Conservation (phyloP, 1,140 invertebrate species). For the Trachelipus rathkii region DNA sequence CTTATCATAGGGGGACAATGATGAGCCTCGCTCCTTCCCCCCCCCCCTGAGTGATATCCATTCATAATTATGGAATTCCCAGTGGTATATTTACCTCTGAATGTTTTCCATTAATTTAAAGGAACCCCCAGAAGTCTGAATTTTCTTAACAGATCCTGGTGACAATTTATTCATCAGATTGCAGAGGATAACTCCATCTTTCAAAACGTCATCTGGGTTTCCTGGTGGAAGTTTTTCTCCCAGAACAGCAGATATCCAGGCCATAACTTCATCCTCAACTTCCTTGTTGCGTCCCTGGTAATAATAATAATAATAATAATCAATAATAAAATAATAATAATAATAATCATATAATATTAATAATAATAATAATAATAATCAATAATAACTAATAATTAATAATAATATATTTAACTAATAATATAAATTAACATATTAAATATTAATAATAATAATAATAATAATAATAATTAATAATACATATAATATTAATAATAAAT, state of each 20-base stretch:
- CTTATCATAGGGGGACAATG: no score
- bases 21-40: no score
- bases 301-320: background rate
- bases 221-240: slow-evolving; percentile 79
- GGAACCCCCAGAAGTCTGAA: slow-evolving; percentile 90
- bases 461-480: no score
- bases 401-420: background rate
- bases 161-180: slow-evolving; percentile 90
- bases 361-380: background rate
- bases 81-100: slow-evolving; percentile 61
- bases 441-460: no score
- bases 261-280: slow-evolving; percentile 81
- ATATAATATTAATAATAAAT: no score
- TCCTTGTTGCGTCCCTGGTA: slow-evolving; percentile 81
- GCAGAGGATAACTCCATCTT: slow-evolving; percentile 87
- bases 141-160: slow-evolving; percentile 93
- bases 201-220: slow-evolving; percentile 84
- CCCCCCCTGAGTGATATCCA: no score
- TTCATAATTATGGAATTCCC: background rate
- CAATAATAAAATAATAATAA: background rate
- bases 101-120: slow-evolving; percentile 99
- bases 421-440: background rate
- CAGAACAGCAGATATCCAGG: slow-evolving; percentile 83
- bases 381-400: background rate
- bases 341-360: no score